Evolutionary conservation across 1,140 invertebrate species (phyloP).

Genomic region (Branchinecta lynchi): DNA sequence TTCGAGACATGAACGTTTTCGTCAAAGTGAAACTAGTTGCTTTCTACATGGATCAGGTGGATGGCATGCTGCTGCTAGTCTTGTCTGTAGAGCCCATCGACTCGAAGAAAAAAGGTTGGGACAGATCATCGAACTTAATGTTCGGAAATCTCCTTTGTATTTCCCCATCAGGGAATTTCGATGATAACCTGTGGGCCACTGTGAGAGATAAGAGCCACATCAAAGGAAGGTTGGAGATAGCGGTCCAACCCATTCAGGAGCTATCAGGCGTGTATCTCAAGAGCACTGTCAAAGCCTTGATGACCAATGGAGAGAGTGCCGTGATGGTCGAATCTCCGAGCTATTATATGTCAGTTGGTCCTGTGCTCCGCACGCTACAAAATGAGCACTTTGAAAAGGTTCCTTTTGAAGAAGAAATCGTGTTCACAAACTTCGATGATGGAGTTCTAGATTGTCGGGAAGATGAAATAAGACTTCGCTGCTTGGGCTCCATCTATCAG

Average conservation of each 20-base stretch:
- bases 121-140: background rate
- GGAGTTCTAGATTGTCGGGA: background rate
- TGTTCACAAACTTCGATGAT: background rate
- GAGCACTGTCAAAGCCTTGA: conserved; percentile 8
- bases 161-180: conserved; percentile 17
- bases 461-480: background rate
- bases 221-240: conserved; percentile 4
- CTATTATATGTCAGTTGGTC: conserved; percentile 15
- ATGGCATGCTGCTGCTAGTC: conserved; percentile 12
- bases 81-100: conserved; percentile 11
- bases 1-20: conserved; percentile 19
- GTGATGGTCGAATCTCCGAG: conserved; percentile 16
- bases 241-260: conserved; percentile 15
- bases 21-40: background rate
- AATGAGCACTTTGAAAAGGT: background rate
- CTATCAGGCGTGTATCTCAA: background rate
- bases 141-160: conserved; percentile 17
- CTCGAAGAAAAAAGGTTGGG: background rate
- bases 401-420: conserved; percentile 17
- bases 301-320: conserved; percentile 13
- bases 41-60: conserved; percentile 16
- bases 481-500: background rate
- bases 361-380: conserved; percentile 14
- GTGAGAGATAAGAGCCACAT: background rate
- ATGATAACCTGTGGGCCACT: conserved; percentile 14